A percentile compares a stretch with the other conserved stretches of the same genome.
These are phyloP conservation scores for Antheraea yamamai DNA, from an alignment of 2,888 invertebrate species.

Conservation along the genomic window DNA sequence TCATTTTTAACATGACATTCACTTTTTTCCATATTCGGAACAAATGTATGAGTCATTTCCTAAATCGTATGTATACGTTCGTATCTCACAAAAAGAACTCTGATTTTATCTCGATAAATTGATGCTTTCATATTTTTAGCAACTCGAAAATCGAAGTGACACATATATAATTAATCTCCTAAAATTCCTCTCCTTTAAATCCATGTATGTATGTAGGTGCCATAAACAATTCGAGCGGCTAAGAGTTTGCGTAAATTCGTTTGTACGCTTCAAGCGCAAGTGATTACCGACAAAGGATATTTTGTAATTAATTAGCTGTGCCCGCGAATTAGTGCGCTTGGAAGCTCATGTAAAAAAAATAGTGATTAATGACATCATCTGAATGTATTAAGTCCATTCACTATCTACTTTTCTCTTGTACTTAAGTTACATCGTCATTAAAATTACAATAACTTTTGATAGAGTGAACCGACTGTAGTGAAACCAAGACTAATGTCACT, in stretches of 20 bases:
- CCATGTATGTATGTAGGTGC: not conserved
- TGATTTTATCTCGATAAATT: not conserved
- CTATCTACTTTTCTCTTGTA: too few species aligned
- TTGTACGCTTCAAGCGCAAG: not conserved
- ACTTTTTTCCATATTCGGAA: not conserved
- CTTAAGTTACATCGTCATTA: too few species aligned
- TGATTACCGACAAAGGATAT: not conserved
- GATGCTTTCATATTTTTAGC: not conserved
- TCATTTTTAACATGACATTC: slow-evolving; percentile 1
- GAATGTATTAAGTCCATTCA: too few species aligned
- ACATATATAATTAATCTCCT: not conserved
- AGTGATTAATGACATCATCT: too few species aligned
- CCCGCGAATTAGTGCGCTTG: too few species aligned
- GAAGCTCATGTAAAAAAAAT: too few species aligned
- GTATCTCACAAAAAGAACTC: not conserved
- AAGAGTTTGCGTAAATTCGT: slow-evolving; percentile 11
- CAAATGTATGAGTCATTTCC: not conserved
- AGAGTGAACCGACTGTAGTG: too few species aligned
- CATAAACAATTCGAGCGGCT: not conserved
- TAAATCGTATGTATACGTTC: not conserved
- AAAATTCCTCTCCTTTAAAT: not conserved
- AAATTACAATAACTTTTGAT: too few species aligned
- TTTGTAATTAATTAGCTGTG: not conserved
- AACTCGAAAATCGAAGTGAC: not conserved
- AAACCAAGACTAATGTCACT: too few species aligned